phyloP scores from a whole-genome alignment of 2,888 invertebrate species.

The Orchesella flavescens region DNA sequence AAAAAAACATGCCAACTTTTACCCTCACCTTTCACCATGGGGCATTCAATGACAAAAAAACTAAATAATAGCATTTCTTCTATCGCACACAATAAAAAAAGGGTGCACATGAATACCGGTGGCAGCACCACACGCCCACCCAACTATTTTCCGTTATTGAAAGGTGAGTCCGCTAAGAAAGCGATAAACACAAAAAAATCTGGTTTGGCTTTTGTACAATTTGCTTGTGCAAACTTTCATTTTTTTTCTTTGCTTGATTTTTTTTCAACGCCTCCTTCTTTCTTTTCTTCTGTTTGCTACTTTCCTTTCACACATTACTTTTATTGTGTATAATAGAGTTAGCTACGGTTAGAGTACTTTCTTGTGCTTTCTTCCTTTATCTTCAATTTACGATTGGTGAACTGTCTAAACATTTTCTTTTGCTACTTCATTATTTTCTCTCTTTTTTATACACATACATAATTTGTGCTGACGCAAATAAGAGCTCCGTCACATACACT shows the following conservation, averaged over 20 bases:
- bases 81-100: too few relatives aligned
- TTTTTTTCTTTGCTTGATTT: too few relatives aligned
- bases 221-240: background rate
- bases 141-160: too few relatives aligned
- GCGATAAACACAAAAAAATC: too few relatives aligned
- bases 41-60: too few relatives aligned
- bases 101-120: too few relatives aligned
- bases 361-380: constrained; percentile 6
- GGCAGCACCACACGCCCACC: too few relatives aligned
- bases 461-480: constrained; percentile 33
- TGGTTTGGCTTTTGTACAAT: background rate
- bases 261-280: background rate
- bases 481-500: background rate
- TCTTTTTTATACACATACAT: background rate
- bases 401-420: background rate
- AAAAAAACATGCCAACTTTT: too few relatives aligned
- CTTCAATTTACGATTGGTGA: background rate
- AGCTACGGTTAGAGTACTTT: background rate
- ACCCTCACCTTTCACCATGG: too few relatives aligned
- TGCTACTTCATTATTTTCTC: background rate
- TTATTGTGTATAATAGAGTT: too few relatives aligned
- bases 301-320: background rate
- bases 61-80: too few relatives aligned
- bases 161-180: too few relatives aligned
- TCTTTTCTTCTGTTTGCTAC: constrained; percentile 2